Conservation (phyloP, 1,140 invertebrate species). For the Nasonia longicornis region DNA sequence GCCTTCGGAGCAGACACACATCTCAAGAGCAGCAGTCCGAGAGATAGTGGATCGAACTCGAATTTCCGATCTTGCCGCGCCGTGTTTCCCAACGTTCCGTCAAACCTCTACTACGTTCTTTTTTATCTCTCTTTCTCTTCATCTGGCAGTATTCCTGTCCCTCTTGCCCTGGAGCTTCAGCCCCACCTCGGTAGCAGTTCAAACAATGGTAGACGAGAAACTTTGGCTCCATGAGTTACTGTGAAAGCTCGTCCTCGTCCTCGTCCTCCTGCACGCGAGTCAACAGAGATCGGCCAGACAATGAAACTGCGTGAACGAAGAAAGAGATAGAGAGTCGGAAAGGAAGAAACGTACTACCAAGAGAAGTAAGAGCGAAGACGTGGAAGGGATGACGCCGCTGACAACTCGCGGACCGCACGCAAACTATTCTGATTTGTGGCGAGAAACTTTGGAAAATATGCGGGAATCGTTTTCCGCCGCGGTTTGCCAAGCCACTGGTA, state of each 20-base stretch:
- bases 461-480: slow-evolving; percentile 18
- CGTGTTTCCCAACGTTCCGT: not conserved
- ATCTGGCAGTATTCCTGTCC: not conserved
- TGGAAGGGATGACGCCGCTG: slow-evolving; percentile 4
- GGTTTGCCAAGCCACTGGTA: not conserved
- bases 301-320: slow-evolving; percentile 21
- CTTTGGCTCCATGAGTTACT: slow-evolving; percentile 27
- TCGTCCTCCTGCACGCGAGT: slow-evolving; percentile 4
- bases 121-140: not conserved
- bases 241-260: slow-evolving; percentile 16
- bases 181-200: slow-evolving; percentile 12
- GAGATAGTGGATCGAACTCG: slow-evolving; percentile 2
- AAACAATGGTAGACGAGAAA: slow-evolving; percentile 41
- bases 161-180: not conserved
- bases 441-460: slow-evolving; percentile 31
- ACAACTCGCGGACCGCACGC: not conserved
- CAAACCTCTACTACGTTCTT: not conserved
- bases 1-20: slow-evolving; percentile 5
- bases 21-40: not conserved
- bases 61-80: not conserved
- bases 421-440: slow-evolving; percentile 24
- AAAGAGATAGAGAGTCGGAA: not conserved
- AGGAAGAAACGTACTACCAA: not conserved
- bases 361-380: not conserved
- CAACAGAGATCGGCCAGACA: slow-evolving; percentile 40